Base-by-base conservation (phyloP, 2,888 invertebrate species). In the Eurytoma californica region DNA sequence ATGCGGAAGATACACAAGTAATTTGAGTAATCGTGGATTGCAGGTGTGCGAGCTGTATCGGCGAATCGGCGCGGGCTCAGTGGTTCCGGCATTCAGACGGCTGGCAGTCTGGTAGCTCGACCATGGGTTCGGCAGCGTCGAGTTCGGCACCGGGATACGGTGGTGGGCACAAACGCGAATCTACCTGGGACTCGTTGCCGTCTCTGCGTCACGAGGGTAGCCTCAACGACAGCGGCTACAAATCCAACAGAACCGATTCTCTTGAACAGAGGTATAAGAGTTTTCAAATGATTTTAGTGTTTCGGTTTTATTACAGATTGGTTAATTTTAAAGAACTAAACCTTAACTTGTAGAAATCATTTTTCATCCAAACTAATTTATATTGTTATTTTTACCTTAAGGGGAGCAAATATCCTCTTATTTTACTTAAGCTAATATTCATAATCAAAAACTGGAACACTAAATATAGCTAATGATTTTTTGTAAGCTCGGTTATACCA, bases 71-170 rank as follows among this genome's bases (percentile, higher is more conserved):
- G 81, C 93, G 96, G 47, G 95, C 95, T 81, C 96, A 96, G 86
- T 96, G 96, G 96, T 97, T 96, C 91, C 94, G 96, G 18, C 96
- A 96, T 91, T 96, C 96, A 58, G 96, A 96, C 88, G 96, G 96
- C 66, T 96, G 96, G 96, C 94, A 94, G 82, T 94, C 94, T 58
- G 94, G 94, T 80, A 94, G 94, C 85, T 94, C 94, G 66, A 94
- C 94, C 65, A 92, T 94, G 84, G 94, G 94, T 82, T 94, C 94
- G 49, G 93, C 92, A 24, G 89, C 91, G 53, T 90, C 90, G 65
- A 90, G 90, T 80, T 87, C 89, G 53, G 87, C 88, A 77, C 87
- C 88, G 9, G 84, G 86, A 24, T 88, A 90, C 72, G 90, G 84
- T 18, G 90, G 84, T n/a, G 87, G 86, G 83, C 95, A 95, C 79